Evolutionary conservation across 2,113 vertebrate genomes (phyloP), one percentile per base, ranked within the genome.

Genomic region (Conger conger): DNA sequence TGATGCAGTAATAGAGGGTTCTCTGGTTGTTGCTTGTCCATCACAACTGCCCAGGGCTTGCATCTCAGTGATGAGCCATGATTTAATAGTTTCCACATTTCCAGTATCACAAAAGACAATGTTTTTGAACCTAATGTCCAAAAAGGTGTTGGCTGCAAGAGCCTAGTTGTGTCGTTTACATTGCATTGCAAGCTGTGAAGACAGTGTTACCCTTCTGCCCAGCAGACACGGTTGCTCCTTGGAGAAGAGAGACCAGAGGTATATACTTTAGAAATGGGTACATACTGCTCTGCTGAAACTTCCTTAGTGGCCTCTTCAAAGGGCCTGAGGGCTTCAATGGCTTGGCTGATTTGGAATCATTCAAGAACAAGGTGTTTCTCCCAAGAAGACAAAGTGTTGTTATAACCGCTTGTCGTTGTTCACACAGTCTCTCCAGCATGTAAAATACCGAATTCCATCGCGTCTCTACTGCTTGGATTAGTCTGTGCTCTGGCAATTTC

Each of bases 221-320:
- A 68, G 60, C 60, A n/a, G 60, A 68, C n/a, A 23, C n/a, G 60
- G 60, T 68, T 27, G 23, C 60, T 68, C 23, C n/a, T 68, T 68
- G 60, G 60, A 68, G 60, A 27, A 68, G 60, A 27, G 23, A 68
- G 60, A n/a, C 60, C 2, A 68, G 60, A n/a, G 60, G 6, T 68
- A 68, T 68, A 23, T 16, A 63, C n/a, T 60, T 82, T 82, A 7
- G 42, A 82, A 60, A 82, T 82, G 16, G 45, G 16, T 33, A 60
- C 81, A 82, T 82, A 82, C 81, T 27, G 81, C 33, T 82, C 81
- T 82, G 54, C 53, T 60, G 81, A 82, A 18, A 57, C 33, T 35
- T 82, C 81, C 81, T 17, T 60, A 54, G 81, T 82, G 45, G 81
- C 81, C 81, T 82, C 81, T 57, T 82, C 81, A 82, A 57, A 82